A percentile compares a stretch with the other conserved stretches of the same genome.
Conservation (phyloP, 1,140 invertebrate species). For the Zaprionus ghesquierei region DNA sequence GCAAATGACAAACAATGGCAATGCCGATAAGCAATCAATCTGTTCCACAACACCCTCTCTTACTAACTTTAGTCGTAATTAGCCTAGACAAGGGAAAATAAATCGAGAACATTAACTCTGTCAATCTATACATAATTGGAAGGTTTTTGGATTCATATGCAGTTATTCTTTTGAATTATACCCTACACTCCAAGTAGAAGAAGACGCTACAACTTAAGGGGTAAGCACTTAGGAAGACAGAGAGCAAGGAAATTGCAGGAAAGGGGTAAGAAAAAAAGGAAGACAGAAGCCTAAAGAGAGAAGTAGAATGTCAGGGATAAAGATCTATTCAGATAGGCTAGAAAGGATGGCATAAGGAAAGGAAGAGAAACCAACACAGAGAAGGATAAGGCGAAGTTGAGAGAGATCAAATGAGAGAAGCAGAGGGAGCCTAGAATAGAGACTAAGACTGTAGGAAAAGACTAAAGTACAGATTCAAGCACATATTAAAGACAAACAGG, state of each 20-base stretch:
- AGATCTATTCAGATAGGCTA: too few relatives aligned
- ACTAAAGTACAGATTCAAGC: too few relatives aligned
- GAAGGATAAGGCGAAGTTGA: not conserved
- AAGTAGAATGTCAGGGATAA: too few relatives aligned
- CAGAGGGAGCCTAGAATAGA: not conserved
- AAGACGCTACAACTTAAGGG: not conserved
- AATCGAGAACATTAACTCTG: not conserved
- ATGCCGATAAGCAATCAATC: slow-evolving; percentile 23
- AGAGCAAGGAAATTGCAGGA: too few relatives aligned
- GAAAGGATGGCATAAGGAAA: too few relatives aligned
- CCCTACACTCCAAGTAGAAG: too few relatives aligned
- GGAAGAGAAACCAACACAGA: too few relatives aligned
- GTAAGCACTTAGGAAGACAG: not conserved
- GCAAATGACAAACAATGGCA: slow-evolving; percentile 56
- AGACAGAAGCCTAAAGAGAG: too few relatives aligned
- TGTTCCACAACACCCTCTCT: not conserved
- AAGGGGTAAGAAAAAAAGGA: not conserved
- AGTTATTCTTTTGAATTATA: not conserved
- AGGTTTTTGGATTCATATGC: not conserved
- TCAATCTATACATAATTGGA: not conserved
- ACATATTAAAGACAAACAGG: not conserved
- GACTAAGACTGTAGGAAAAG: too few relatives aligned
- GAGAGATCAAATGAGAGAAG: not conserved
- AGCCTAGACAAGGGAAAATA: not conserved
- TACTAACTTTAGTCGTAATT: not conserved